These are phyloP conservation scores for Motacilla alba DNA, from an alignment of 2,113 vertebrate genomes.

Conservation along the genomic window DNA sequence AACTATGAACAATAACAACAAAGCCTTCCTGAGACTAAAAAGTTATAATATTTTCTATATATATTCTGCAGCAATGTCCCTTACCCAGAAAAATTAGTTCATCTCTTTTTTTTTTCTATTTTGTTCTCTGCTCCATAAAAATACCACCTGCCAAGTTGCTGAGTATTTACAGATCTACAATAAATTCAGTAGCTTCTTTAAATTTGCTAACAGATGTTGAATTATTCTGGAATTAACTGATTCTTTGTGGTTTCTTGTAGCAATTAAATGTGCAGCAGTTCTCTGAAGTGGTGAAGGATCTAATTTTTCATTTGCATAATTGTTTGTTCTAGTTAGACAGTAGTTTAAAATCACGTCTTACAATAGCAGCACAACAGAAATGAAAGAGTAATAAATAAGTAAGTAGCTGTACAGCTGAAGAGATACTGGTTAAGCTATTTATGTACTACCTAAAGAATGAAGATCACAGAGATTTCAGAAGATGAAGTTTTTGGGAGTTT, in stretches of 20 bases:
- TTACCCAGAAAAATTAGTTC: neutral
- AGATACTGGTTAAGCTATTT: conserved; percentile 34
- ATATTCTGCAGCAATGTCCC: neutral
- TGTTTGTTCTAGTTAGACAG: conserved; percentile 59
- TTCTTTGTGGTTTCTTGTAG: conserved; percentile 47
- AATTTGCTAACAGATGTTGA: conserved; percentile 63
- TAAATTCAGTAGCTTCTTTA: conserved; percentile 52
- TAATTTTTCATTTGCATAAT: conserved; percentile 68
- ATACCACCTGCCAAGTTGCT: conserved; percentile 60
- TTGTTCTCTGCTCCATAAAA: conserved; percentile 56
- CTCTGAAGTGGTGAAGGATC: conserved; percentile 49
- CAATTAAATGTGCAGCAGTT: conserved; percentile 59
- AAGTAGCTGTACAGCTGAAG: conserved; percentile 16
- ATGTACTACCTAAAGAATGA: neutral
- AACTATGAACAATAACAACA: neutral
- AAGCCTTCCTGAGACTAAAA: neutral
- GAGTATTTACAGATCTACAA: conserved; percentile 63
- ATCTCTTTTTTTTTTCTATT: neutral
- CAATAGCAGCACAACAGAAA: conserved; percentile 3
- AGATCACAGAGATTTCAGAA: conserved; percentile 41
- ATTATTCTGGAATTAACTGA: conserved; percentile 61
- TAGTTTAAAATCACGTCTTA: conserved; percentile 46
- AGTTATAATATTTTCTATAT: neutral
- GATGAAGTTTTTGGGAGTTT: conserved; percentile 38
- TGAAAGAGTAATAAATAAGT: conserved; percentile 52